phyloP scores from a whole-genome alignment of 37 sponge, comb jelly and placozoan genomes.

The Geodia barretti region DNA sequence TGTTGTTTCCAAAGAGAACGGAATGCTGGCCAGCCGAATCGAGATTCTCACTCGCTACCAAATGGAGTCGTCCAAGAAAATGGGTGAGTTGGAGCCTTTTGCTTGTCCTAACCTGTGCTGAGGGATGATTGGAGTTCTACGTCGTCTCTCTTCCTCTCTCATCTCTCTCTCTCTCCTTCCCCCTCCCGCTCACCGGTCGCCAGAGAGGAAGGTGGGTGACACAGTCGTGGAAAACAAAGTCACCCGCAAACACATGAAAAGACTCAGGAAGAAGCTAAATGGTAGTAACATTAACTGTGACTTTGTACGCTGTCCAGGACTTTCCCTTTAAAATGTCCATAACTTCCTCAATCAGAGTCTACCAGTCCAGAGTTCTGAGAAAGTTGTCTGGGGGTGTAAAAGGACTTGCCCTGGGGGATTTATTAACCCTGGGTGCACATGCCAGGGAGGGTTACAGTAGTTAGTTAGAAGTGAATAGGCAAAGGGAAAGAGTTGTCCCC shows the following conservation, averaged over 20 bases:
- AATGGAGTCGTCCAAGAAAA: constrained; percentile 31
- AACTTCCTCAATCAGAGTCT: too few relatives aligned
- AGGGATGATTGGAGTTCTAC: constrained; percentile 17
- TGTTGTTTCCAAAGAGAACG: constrained; percentile 52
- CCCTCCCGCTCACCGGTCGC: too few relatives aligned
- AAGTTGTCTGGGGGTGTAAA: too few relatives aligned
- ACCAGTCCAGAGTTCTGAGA: too few relatives aligned
- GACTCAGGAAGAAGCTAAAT: constrained; percentile 32
- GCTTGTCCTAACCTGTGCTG: constrained; percentile 12
- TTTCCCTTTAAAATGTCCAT: too few relatives aligned
- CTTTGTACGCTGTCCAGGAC: background rate
- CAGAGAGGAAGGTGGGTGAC: constrained; percentile 40
- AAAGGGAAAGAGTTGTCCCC: too few relatives aligned
- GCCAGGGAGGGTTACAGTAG: too few relatives aligned
- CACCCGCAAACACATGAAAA: constrained; percentile 41
- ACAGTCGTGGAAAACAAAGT: constrained; percentile 43
- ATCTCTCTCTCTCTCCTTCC: too few relatives aligned
- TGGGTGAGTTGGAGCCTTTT: constrained; percentile 26
- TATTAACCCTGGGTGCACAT: too few relatives aligned
- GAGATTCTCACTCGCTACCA: constrained; percentile 62
- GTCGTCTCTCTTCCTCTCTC: too few relatives aligned
- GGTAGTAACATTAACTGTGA: background rate
- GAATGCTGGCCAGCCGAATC: constrained; percentile 66
- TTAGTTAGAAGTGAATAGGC: too few relatives aligned
- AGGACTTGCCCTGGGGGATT: too few relatives aligned